phyloP scores from a whole-genome alignment of 2,888 invertebrate genomes.

The Thecophora atra region DNA sequence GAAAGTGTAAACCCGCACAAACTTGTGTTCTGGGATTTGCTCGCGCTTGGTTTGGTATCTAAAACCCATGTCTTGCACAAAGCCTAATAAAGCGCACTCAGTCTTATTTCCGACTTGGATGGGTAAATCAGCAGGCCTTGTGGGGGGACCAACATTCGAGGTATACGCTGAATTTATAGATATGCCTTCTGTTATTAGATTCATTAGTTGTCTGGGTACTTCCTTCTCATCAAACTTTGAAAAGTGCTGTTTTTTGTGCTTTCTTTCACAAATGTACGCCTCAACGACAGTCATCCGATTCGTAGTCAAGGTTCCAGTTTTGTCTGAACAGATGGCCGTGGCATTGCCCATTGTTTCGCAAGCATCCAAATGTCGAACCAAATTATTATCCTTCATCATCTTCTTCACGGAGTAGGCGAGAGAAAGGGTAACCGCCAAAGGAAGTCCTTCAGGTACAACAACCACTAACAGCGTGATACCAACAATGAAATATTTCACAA shows the following conservation, averaged over 20 bases:
- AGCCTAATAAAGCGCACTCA: slow-evolving; percentile 96
- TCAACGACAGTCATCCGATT: slow-evolving; percentile 99
- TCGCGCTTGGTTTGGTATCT: slow-evolving; percentile 93
- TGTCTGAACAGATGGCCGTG: slow-evolving; percentile 99
- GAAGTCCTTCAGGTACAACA: slow-evolving; percentile 98
- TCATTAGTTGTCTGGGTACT: slow-evolving; percentile 84
- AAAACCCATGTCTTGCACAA: slow-evolving; percentile 88
- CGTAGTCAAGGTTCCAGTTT: slow-evolving; percentile 98
- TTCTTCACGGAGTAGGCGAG: slow-evolving; percentile 99
- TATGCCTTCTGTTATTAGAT: slow-evolving; percentile 85
- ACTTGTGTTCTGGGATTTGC: slow-evolving; percentile 88
- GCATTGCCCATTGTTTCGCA: slow-evolving; percentile 99
- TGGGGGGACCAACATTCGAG: slow-evolving; percentile 86
- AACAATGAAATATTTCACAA: slow-evolving; percentile 98
- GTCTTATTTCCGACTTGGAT: slow-evolving; percentile 99
- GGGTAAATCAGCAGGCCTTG: slow-evolving; percentile 82
- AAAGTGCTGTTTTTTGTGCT: slow-evolving; percentile 80
- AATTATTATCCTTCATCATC: slow-evolving; percentile 99
- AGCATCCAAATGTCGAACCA: slow-evolving; percentile 99
- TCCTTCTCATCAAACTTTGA: slow-evolving; percentile 85
- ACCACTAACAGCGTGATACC: slow-evolving; percentile 99
- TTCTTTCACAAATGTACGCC: slow-evolving; percentile 92
- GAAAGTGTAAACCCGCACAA: slow-evolving; percentile 95
- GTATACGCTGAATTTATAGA: slow-evolving; percentile 97
- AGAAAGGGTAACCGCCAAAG: slow-evolving; percentile 97